phyloP scores from a whole-genome alignment of 2,888 invertebrate genomes.

The Notodromas monacha region DNA sequence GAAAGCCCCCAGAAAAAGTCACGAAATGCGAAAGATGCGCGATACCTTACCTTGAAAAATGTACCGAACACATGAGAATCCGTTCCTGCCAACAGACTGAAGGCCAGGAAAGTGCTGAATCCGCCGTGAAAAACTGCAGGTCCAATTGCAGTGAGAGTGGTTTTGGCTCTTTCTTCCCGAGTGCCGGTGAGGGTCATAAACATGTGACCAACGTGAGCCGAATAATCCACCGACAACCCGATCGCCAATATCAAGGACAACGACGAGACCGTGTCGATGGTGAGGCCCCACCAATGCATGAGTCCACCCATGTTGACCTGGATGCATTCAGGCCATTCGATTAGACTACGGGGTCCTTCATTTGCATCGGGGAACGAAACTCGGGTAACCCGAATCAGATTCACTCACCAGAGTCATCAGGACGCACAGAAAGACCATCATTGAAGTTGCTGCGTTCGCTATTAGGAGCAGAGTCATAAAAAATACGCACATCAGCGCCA shows the following conservation, averaged over 20 bases:
- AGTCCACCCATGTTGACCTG: constrained; percentile 33
- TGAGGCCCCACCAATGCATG: constrained; percentile 46
- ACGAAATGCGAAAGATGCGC: constrained; percentile 5
- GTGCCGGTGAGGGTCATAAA: constrained; percentile 18
- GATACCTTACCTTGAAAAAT: constrained; percentile 26
- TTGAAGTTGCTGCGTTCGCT: constrained; percentile 36
- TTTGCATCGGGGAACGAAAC: too few relatives aligned
- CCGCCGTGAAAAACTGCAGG: constrained; percentile 42
- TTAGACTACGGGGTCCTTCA: too few relatives aligned
- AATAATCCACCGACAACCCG: constrained; percentile 50
- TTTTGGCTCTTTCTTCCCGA: constrained; percentile 18
- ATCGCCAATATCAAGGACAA: constrained; percentile 44
- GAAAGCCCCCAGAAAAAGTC: too few relatives aligned
- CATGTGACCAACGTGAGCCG: constrained; percentile 22
- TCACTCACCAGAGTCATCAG: constrained; percentile 28
- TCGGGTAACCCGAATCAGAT: not conserved
- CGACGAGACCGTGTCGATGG: constrained; percentile 45
- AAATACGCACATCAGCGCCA: constrained; percentile 28
- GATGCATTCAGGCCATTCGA: too few relatives aligned
- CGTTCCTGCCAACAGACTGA: constrained; percentile 32
- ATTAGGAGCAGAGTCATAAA: constrained; percentile 37
- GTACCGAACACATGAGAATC: constrained; percentile 39
- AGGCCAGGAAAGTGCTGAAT: constrained; percentile 35
- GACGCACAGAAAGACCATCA: constrained; percentile 29
- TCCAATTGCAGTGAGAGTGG: constrained; percentile 35